Conservation (phyloP, 2,797 vertebrate genomes). For the Labroides dimidiatus region DNA sequence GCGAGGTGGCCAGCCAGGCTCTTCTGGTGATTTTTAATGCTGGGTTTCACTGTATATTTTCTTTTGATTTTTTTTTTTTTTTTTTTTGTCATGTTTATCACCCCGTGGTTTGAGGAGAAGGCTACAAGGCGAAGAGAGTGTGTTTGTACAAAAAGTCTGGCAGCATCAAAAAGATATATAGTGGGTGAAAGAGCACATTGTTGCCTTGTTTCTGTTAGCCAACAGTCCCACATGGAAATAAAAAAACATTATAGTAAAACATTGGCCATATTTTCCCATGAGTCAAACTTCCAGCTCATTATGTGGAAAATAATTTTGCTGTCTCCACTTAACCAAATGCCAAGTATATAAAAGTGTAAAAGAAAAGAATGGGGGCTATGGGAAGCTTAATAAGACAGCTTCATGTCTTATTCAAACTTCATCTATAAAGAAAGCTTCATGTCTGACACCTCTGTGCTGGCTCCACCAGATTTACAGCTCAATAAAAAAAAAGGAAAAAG, state of each 20-base stretch:
- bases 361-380: not conserved
- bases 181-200: slow-evolving; percentile 9
- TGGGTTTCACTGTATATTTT: slow-evolving; percentile 17
- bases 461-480: no score
- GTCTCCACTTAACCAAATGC: not conserved
- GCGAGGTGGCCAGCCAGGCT: slow-evolving; percentile 20
- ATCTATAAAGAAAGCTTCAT: no score
- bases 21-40: slow-evolving; percentile 12
- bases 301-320: slow-evolving; percentile 1
- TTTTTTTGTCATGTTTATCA: slow-evolving; percentile 12
- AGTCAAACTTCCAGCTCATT: slow-evolving; percentile 15
- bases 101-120: slow-evolving; percentile 8
- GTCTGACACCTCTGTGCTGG: no score
- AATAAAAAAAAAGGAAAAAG: no score
- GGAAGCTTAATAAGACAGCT: no score
- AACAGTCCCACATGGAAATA: not conserved
- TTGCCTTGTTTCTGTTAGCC: slow-evolving; percentile 7
- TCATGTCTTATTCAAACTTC: no score
- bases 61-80: slow-evolving; percentile 1
- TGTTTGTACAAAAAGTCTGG: slow-evolving; percentile 13
- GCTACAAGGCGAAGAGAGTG: not conserved
- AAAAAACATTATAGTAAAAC: not conserved
- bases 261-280: not conserved
- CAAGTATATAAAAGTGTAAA: not conserved
- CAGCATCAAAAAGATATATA: slow-evolving; percentile 23